A percentile compares a stretch with the other conserved stretches of the same genome.
These are phyloP conservation scores for Leptopilina boulardi DNA, from an alignment of 1,140 invertebrate genomes.

Conservation along the genomic window DNA sequence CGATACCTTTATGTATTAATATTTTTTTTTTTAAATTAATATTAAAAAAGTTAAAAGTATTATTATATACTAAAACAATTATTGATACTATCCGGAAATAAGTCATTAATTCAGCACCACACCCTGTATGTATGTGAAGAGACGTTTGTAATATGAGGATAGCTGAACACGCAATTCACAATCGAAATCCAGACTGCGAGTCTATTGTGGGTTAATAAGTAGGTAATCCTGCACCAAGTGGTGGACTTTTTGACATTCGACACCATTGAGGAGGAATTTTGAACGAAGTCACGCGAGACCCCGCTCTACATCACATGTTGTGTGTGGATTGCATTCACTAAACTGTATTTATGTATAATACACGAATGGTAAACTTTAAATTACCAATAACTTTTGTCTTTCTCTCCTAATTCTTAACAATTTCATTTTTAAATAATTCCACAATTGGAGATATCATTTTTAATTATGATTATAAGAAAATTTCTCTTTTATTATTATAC, in stretches of 20 bases:
- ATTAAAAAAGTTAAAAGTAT: no score
- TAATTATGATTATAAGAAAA: no score
- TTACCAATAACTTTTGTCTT: slow-evolving; percentile 43
- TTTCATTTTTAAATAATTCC: neutral
- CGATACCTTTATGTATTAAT: no score
- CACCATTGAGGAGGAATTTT: slow-evolving; percentile 50
- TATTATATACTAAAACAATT: no score
- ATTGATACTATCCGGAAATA: neutral
- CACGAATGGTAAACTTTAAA: slow-evolving; percentile 49
- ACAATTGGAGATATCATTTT: no score
- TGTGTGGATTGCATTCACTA: slow-evolving; percentile 2
- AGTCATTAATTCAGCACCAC: neutral
- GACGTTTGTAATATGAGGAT: slow-evolving; percentile 29
- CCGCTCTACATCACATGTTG: slow-evolving; percentile 25
- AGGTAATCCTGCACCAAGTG: slow-evolving; percentile 52
- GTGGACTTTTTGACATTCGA: slow-evolving; percentile 50
- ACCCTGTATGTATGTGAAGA: neutral
- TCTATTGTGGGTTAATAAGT: slow-evolving; percentile 65
- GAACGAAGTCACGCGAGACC: slow-evolving; percentile 51
- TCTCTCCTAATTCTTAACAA: neutral
- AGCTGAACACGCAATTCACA: slow-evolving; percentile 35
- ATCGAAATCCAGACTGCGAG: slow-evolving; percentile 55
- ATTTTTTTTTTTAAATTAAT: no score
- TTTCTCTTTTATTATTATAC: no score
- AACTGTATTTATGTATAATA: neutral